phyloP scores from a whole-genome alignment of 1,140 invertebrate species.

The Holotrichia oblita region DNA sequence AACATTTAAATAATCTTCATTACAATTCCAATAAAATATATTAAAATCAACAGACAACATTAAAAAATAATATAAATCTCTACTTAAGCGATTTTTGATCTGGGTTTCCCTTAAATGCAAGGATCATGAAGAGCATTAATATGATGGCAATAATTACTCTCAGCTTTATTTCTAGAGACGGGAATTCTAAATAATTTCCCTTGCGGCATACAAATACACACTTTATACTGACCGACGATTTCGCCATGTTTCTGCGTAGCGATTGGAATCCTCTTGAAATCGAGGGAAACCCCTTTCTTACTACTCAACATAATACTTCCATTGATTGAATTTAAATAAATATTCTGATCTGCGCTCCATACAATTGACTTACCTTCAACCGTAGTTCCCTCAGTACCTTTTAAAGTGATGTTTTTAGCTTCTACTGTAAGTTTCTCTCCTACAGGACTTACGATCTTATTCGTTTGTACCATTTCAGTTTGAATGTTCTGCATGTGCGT shows the following conservation, averaged over 20 bases:
- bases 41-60: too few relatives aligned
- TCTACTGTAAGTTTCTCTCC: constrained; percentile 73
- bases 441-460: constrained; percentile 77
- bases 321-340: constrained; percentile 81
- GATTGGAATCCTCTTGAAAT: constrained; percentile 77
- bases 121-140: constrained; percentile 75
- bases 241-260: constrained; percentile 64
- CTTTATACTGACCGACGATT: constrained; percentile 75
- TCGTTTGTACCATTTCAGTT: constrained; percentile 74
- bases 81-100: background rate
- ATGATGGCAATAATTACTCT: constrained; percentile 71
- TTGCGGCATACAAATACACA: constrained; percentile 88
- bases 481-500: constrained; percentile 73
- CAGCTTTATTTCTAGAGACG: constrained; percentile 60
- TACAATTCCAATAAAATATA: too few relatives aligned
- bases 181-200: constrained; percentile 82
- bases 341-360: constrained; percentile 80
- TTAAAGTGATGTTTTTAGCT: constrained; percentile 67
- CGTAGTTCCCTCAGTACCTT: constrained; percentile 73
- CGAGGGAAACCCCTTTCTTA: constrained; percentile 75
- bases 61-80: background rate
- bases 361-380: constrained; percentile 71
- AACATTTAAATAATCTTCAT: too few relatives aligned
- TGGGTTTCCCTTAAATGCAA: constrained; percentile 64
- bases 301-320: constrained; percentile 78